Evolutionary conservation across 2,888 invertebrate species (phyloP), one percentile per base, ranked within the genome.

Genomic region (Mesorhabditis sp.): DNA sequence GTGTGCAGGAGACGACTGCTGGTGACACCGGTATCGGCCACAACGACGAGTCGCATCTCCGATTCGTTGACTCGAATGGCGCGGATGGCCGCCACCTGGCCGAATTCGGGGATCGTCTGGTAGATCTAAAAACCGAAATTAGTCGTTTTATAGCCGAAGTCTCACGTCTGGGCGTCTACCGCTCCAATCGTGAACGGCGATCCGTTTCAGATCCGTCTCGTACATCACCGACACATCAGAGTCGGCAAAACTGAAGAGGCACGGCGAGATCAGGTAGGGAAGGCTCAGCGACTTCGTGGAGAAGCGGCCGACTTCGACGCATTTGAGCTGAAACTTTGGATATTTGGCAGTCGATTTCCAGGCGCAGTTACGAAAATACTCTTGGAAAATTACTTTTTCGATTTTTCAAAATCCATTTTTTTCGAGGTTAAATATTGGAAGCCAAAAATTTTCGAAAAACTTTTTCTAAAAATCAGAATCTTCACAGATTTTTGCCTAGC

Each of bases 141-240:
- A 28, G 28, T 28, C 28, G 28, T 28, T 28, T 28, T 28, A 28
- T 28, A 28, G 28, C 28, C 1, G 28, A 28, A 28, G 2, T 28
- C 28, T 28, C 28, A 50, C 58, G 10, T 50, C 58, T 50, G 7
- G 7, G n/a, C n/a, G 58, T n/a, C n/a, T 50, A 50, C n/a, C 58
- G n/a, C 58, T 50, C 58, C 58, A 50, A n/a, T 50, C 58, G 58
- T 50, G n/a, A 50, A 50, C n/a, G 7, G 58, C 58, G 10, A 50
- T 13, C 10, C 58, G 58, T 2, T 50, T 50, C 7, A 50, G n/a
- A 2, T 50, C 58, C 58, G 58, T 10, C n/a, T 50, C 58, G 58
- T 13, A 50, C 58, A n/a, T n/a, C 58, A 50, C n/a, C 58, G 58
- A 50, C 10, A 50, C 58, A 10, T 13, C 10, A 10, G 58, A 50